Evolutionary conservation across 2,888 invertebrate species (phyloP).

Genomic region (Endotricha flammealis): DNA sequence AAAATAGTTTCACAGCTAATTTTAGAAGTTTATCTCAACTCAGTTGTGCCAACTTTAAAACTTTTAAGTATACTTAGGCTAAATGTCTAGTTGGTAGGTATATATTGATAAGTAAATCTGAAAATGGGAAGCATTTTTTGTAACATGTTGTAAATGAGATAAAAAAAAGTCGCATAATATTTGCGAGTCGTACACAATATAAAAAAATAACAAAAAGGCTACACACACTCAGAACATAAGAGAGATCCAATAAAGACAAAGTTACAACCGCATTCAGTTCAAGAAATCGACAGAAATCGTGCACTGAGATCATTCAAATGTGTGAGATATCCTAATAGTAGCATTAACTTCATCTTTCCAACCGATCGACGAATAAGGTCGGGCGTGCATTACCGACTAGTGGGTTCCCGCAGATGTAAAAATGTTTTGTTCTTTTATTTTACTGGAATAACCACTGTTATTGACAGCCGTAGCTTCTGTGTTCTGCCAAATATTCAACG

Average conservation of each 20-base stretch:
- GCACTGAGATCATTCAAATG: conserved; percentile 48
- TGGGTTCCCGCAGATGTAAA: conserved; percentile 20
- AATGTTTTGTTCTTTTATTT: conserved; percentile 5
- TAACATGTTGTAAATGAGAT: too few species aligned
- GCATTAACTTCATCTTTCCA: conserved; percentile 56
- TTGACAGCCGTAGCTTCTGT: too few species aligned
- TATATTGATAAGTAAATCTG: too few species aligned
- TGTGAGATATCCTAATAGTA: conserved; percentile 56
- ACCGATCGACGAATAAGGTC: conserved; percentile 47
- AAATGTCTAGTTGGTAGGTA: too few species aligned
- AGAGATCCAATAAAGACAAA: conserved; percentile 4
- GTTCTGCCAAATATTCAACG: too few species aligned
- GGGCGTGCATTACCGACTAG: conserved; percentile 38
- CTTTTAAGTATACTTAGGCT: too few species aligned
- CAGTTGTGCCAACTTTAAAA: too few species aligned
- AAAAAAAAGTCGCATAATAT: too few species aligned
- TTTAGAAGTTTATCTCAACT: not conserved
- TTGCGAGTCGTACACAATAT: not conserved
- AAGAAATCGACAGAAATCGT: conserved; percentile 26
- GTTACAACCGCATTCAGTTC: conserved; percentile 3
- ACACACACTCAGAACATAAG: not conserved
- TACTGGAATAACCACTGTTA: conserved; percentile 9
- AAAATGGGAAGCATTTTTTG: too few species aligned
- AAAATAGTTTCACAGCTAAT: too few species aligned
- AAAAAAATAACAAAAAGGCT: not conserved